These are phyloP conservation scores for Polymixis lichenea DNA, from an alignment of 2,888 invertebrate genomes.

Conservation along the genomic window DNA sequence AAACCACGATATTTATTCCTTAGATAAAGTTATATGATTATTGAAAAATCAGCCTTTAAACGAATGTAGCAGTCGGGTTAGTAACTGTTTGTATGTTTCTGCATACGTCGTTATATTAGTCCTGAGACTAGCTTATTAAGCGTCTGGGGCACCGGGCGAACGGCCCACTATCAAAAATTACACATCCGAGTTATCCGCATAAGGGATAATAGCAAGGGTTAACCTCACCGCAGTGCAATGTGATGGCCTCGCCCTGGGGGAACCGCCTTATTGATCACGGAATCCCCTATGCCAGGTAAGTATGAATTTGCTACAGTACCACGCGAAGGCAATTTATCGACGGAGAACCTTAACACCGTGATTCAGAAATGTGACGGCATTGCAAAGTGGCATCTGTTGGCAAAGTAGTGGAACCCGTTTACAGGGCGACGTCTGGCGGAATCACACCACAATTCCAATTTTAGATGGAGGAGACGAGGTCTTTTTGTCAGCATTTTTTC, in stretches of 20 bases:
- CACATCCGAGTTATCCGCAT: conserved; percentile 56
- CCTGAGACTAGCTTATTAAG: background rate
- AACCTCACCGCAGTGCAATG: conserved; percentile 50
- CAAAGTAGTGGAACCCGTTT: background rate
- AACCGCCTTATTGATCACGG: conserved; percentile 55
- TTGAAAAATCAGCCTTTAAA: no score
- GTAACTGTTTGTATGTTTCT: background rate
- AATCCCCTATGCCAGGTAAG: conserved; percentile 56
- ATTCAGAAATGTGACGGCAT: conserved; percentile 41
- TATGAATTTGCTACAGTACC: conserved; percentile 29
- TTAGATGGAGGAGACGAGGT: background rate
- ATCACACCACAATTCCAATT: background rate
- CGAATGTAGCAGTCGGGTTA: background rate
- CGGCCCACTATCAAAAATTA: conserved; percentile 58
- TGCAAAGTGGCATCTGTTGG: conserved; percentile 51
- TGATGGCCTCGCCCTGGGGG: conserved; percentile 54
- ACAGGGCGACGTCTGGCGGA: conserved; percentile 13
- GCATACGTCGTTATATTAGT: no score
- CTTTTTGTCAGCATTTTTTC: background rate
- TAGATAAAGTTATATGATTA: no score
- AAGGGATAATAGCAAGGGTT: conserved; percentile 57
- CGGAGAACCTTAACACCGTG: conserved; percentile 47
- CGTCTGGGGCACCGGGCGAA: conserved; percentile 46
- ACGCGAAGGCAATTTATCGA: conserved; percentile 30
- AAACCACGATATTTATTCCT: no score